Percentiles rank a stretch among this genome's conserved stretches.
Conservation (phyloP, 2,888 invertebrate species). For the Pachliopta kotzebuea region DNA sequence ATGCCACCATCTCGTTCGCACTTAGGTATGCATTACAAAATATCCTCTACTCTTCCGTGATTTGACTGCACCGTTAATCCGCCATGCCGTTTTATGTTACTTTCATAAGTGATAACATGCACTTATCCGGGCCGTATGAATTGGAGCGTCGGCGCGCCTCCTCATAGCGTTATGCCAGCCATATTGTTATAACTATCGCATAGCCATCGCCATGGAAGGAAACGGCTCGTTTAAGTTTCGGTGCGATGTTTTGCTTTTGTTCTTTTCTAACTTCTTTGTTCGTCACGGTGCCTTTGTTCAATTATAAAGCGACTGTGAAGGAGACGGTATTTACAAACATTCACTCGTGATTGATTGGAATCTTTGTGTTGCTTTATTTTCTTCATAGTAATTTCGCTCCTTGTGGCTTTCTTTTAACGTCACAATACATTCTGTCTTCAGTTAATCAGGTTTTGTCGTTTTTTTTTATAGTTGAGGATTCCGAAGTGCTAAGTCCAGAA, state of each 20-base stretch:
- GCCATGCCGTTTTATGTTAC: slow-evolving; percentile 45
- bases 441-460: not conserved
- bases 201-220: slow-evolving; percentile 60
- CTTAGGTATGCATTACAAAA: slow-evolving; percentile 36
- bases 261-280: slow-evolving; percentile 71
- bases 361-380: slow-evolving; percentile 48
- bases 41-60: slow-evolving; percentile 8
- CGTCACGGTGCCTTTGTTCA: slow-evolving; percentile 69
- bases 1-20: slow-evolving; percentile 54
- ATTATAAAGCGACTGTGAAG: slow-evolving; percentile 54
- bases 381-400: slow-evolving; percentile 36
- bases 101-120: slow-evolving; percentile 39
- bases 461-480: too few relatives aligned
- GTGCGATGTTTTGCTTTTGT: slow-evolving; percentile 64
- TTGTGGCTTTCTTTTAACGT: slow-evolving; percentile 23
- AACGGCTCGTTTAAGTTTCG: slow-evolving; percentile 59
- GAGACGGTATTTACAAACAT: slow-evolving; percentile 66
- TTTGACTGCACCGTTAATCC: slow-evolving; percentile 44
- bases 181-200: slow-evolving; percentile 67
- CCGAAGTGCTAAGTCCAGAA: not conserved
- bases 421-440: slow-evolving; percentile 6
- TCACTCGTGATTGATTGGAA: slow-evolving; percentile 55
- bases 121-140: slow-evolving; percentile 43
- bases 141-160: slow-evolving; percentile 53
- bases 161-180: slow-evolving; percentile 52